These are phyloP conservation scores for Opisthograptis luteolata DNA, from an alignment of 2,888 invertebrate genomes.

Conservation along the genomic window DNA sequence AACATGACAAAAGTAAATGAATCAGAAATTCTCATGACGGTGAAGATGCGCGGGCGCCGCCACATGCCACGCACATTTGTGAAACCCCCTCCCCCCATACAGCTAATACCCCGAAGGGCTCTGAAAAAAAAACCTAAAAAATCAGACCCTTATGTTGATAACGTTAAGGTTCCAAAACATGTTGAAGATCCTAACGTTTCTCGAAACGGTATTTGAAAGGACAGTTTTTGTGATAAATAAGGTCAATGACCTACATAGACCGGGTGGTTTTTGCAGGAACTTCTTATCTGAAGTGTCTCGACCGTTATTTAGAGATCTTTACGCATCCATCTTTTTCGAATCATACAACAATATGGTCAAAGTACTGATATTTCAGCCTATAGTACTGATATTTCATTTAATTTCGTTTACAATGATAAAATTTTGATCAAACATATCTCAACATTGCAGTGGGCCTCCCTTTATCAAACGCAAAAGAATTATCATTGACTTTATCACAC, in stretches of 20 bases:
- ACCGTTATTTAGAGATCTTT: no score
- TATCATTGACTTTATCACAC: conserved; percentile 20
- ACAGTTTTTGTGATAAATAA: conserved; percentile 21
- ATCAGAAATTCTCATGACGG: conserved; percentile 79
- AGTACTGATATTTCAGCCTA: no score
- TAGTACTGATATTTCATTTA: no score
- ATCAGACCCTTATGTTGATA: conserved; percentile 46
- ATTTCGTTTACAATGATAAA: not conserved
- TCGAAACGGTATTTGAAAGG: conserved; percentile 29
- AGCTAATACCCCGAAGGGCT: conserved; percentile 64
- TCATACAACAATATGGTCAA: no score
- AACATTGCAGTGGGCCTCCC: conserved; percentile 1
- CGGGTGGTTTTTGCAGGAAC: conserved; percentile 13
- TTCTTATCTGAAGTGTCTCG: conserved; percentile 3
- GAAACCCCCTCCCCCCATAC: conserved; percentile 53
- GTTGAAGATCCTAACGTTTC: conserved; percentile 21
- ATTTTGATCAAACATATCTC: not conserved
- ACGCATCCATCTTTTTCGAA: no score
- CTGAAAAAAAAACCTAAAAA: conserved; percentile 70
- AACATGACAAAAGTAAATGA: conserved; percentile 67
- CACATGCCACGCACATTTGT: conserved; percentile 76
- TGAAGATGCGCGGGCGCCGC: conserved; percentile 53
- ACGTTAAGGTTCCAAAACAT: conserved; percentile 34
- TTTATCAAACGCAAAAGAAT: conserved; percentile 21
- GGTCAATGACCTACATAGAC: conserved; percentile 33